Evolutionary conservation across 1,140 invertebrate genomes (phyloP), one percentile per base, ranked within the genome.

Genomic region (Drosophila sproati): DNA sequence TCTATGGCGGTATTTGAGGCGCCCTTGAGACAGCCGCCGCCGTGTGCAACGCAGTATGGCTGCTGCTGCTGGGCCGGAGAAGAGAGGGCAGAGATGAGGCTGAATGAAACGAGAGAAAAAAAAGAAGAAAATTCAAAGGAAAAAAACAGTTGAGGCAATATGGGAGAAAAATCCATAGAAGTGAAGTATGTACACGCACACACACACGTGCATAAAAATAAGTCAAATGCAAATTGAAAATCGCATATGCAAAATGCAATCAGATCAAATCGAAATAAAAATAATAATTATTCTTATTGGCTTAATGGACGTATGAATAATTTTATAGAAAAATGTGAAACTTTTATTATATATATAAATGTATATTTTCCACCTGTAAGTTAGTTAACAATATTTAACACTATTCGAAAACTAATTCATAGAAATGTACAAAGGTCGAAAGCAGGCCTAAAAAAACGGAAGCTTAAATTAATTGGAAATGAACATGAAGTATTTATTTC

Each of bases 1-100:
- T 41, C 34, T 69, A 35, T 35, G 43, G 52, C 54, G 64, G 52
- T 47, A 43, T 69, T 69, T 56, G 56, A 51, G 51, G 57, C 72
- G 67, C 72, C 72, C 72, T 74, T 74, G 67, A 74, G 72, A 74
- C 72, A 70, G 72, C 52, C 57, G 35, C 56, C 48, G 71, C 54
- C 64, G 57, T 70, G 50, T 50, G 57, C 64, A 70, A 50, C 66
- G 64, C 57, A 55, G 57, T 50, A 34, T 54, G 50, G 31, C 55
- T 56, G 3, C 7, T 48, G 29, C 47, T 20, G n/a, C 43, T 48
- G 34, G n/a, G 12, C 3, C 12, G 43, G 8, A 31, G 28, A 2
- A 4, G 2, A 7, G 29, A n/a, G 4, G 28, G 39, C 20, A n/a
- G n/a, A 8, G 10, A 48, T 20, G 10, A 47, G 31, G 29, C 8